Conservation (phyloP, 2,113 vertebrate genomes). For the Bombycilla garrulus region DNA sequence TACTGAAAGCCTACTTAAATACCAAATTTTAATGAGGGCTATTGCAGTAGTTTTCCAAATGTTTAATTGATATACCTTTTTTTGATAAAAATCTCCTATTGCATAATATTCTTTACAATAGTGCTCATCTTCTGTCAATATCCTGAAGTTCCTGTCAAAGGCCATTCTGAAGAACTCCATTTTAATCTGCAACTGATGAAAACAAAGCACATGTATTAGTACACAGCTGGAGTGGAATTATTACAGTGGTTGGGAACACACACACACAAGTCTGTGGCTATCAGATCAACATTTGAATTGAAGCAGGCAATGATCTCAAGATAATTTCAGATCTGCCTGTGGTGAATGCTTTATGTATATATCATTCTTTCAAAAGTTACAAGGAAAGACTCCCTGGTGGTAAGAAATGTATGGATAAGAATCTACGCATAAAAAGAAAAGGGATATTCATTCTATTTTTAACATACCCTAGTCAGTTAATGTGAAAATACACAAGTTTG, state of each 20-base stretch:
- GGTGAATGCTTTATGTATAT: background rate
- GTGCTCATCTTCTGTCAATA: background rate
- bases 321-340: background rate
- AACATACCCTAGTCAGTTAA: background rate
- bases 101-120: background rate
- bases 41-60: background rate
- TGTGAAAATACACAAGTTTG: background rate
- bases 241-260: background rate
- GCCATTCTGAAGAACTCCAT: background rate
- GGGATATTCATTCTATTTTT: background rate
- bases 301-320: background rate
- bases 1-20: background rate
- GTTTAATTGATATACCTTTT: background rate
- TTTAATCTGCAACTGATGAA: background rate
- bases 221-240: background rate
- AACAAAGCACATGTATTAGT: background rate
- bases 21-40: background rate
- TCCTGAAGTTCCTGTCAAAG: background rate
- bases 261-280: background rate
- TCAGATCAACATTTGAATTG: background rate
- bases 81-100: background rate
- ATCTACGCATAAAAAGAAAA: background rate
- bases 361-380: background rate
- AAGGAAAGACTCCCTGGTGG: background rate
- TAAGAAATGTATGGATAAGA: background rate